Conservation (phyloP, 2,113 vertebrate genomes). For the Melanotaenia duboulayi region DNA sequence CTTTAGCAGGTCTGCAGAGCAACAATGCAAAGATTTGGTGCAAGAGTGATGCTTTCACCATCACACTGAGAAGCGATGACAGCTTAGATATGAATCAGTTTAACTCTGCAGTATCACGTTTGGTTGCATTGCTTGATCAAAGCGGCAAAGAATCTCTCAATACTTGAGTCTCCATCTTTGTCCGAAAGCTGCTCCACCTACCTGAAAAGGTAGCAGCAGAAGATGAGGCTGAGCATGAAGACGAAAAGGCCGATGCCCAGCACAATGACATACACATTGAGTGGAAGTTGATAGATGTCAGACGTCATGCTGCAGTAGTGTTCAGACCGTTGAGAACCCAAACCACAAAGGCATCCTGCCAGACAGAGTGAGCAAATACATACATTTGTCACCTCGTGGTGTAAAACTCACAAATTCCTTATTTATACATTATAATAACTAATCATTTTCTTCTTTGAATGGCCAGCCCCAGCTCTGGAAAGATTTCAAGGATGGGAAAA, state of each 20-base stretch:
- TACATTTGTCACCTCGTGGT: not conserved
- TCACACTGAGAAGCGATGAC: not conserved
- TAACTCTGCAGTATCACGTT: not conserved
- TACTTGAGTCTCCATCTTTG: not conserved
- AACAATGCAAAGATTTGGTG: not conserved
- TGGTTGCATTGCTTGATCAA: conserved; percentile 5
- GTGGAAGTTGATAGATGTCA: conserved; percentile 84
- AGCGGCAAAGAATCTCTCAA: not conserved
- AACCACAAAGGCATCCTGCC: conserved; percentile 83
- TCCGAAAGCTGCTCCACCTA: conserved; percentile 37
- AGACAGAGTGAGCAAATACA: conserved; percentile 36
- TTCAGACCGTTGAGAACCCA: conserved; percentile 80
- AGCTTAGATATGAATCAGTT: not conserved
- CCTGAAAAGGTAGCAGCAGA: conserved; percentile 89
- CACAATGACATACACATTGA: conserved; percentile 86
- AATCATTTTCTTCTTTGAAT: not conserved
- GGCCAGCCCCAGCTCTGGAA: not conserved
- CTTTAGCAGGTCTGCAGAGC: conserved; percentile 3
- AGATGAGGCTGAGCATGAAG: conserved; percentile 87
- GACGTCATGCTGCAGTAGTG: conserved; percentile 84
- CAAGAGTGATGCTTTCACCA: not conserved
- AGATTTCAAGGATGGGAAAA: not conserved
- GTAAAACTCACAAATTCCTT: not conserved
- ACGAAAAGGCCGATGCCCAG: conserved; percentile 87
- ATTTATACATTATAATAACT: not conserved